Evolutionary conservation across 2,797 vertebrate species (phyloP), one percentile per base, ranked within the genome.

Genomic region (Muscicapa comitata): DNA sequence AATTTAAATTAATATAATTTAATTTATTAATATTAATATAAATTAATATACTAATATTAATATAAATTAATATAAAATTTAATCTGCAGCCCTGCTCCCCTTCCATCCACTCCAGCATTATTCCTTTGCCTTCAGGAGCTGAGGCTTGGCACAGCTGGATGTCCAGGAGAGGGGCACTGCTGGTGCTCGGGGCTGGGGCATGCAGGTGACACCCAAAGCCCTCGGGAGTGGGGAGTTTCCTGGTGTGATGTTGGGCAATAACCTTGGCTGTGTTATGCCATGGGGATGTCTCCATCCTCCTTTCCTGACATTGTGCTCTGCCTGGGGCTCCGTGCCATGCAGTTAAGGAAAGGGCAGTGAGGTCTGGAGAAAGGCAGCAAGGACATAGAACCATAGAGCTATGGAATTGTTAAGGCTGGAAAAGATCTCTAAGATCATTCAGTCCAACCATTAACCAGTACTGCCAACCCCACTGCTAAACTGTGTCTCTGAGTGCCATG

Each of bases 321-420:
- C 33, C 33, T 7, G 6, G 48, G 17, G 21, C 8, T 6, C 14
- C 6, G 1, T 2, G 3, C 75, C 5, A 0, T 0, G 17, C 17
- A 14, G 51, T 26, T 40, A 17, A 42, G 59, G 29, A 53, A 43
- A n/a, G 48, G 26, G 29, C 35, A 28, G 28, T 1, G 43, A 25
- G 16, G 2, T 35, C 35, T 43, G 55, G 20, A 66, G 73, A 47
- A 62, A 23, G 53, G 51, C 26, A 67, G 47, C 0, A 1, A 66
- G 28, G 48, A 35, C 3, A 12, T 1, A 23, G 26, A 67, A 42
- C 24, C 48, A 48, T 5, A 17, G 54, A 50, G 28, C 24, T 23
- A 6, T 14, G 42, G 47, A 48, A 48, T 28, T 54, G 47, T 28
- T 42, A 54, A 42, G 35, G 35, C 17, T 81, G 54, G 48, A 81